Evolutionary conservation across 2,888 invertebrate species (phyloP).

Genomic region (Isotomurus palustris): DNA sequence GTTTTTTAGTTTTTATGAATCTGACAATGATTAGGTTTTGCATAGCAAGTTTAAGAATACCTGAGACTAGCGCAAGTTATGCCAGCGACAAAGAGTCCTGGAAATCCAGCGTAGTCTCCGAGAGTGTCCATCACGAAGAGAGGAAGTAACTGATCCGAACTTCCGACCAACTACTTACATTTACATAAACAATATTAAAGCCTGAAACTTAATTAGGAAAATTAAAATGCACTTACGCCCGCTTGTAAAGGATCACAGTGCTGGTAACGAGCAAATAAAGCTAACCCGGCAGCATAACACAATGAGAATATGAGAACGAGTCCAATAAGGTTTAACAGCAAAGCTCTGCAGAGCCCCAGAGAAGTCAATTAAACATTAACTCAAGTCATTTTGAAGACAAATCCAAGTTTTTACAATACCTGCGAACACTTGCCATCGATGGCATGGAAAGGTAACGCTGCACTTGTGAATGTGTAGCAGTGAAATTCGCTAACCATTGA

Average conservation of each 20-base stretch:
- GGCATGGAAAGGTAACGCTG: conserved; percentile 28
- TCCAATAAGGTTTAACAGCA: conserved; percentile 26
- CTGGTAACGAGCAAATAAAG: conserved; percentile 30
- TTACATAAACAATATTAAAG: conserved; percentile 6
- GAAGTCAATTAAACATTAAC: neutral
- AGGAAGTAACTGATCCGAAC: conserved; percentile 25
- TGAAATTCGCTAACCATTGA: conserved; percentile 23
- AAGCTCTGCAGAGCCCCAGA: conserved; percentile 15
- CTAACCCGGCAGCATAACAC: conserved; percentile 25
- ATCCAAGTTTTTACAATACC: neutral
- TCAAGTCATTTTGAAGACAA: neutral
- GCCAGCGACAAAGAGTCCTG: conserved; percentile 30
- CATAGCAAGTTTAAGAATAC: conserved; percentile 5
- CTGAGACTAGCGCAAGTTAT: conserved; percentile 30
- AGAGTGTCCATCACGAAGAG: conserved; percentile 30
- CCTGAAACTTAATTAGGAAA: neutral
- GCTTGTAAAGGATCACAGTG: conserved; percentile 28
- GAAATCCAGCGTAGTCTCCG: conserved; percentile 20
- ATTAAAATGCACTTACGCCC: conserved; percentile 8
- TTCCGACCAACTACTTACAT: conserved; percentile 16
- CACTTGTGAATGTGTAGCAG: conserved; percentile 20
- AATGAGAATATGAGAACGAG: conserved; percentile 19
- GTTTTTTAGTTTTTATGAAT: neutral
- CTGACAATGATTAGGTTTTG: neutral
- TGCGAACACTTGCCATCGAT: conserved; percentile 9